phyloP scores from a whole-genome alignment of 2,797 vertebrate genomes.

The Pelodytes ibericus region DNA sequence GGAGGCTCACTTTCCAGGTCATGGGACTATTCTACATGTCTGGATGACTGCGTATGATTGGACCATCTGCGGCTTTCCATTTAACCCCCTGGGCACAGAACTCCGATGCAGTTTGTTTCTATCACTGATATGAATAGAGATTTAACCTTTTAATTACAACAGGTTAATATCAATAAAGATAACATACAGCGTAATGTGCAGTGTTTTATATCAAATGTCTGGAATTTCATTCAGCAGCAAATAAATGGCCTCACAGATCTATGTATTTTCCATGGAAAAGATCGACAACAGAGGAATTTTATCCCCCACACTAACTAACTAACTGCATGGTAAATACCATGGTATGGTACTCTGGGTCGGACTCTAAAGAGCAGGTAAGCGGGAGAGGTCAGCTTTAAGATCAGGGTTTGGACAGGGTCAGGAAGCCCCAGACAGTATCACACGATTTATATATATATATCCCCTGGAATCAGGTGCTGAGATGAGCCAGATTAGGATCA shows the following conservation, averaged over 20 bases:
- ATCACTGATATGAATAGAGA: neutral
- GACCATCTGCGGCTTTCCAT: slow-evolving; percentile 38
- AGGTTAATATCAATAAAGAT: neutral
- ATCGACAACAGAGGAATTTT: too few species aligned
- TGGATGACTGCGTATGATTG: slow-evolving; percentile 15
- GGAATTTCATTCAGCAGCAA: neutral
- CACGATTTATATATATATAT: too few species aligned
- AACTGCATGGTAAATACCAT: too few species aligned
- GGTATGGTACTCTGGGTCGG: too few species aligned
- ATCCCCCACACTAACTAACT: too few species aligned
- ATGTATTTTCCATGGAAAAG: too few species aligned
- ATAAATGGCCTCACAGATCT: neutral
- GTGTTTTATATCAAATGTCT: neutral
- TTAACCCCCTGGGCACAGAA: slow-evolving; percentile 19
- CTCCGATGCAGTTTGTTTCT: neutral
- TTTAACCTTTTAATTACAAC: neutral
- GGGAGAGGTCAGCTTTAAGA: too few species aligned
- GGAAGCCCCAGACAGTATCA: too few species aligned
- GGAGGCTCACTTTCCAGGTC: slow-evolving; percentile 42
- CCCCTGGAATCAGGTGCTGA: neutral
- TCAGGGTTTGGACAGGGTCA: too few species aligned
- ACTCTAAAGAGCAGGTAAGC: too few species aligned
- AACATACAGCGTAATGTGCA: too few species aligned
- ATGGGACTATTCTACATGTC: slow-evolving; percentile 30
- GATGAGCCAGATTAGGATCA: neutral